Base-by-base conservation (phyloP, 2,113 vertebrate genomes). In the Centropus bengalensis region DNA sequence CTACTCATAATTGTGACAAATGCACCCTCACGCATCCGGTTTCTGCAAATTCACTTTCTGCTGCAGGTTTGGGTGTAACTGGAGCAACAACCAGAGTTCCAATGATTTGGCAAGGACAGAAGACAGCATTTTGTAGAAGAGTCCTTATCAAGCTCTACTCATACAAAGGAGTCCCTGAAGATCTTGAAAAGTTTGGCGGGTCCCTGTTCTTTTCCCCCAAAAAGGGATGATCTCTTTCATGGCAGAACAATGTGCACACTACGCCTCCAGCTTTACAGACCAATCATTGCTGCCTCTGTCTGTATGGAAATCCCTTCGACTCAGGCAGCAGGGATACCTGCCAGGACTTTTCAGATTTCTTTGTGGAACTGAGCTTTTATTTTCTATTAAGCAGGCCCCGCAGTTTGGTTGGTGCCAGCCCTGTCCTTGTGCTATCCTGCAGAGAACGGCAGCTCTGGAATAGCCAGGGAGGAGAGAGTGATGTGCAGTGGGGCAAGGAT, bases 401-500 rank as follows among this genome's bases (percentile, higher is more conserved):
- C 9, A 14, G 33, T 62, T 44, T 44, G 26, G 24, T 24, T 2
- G 18, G 42, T 5, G 10, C 19, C 22, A 16, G 18, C 14, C 23
- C 70, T 58, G n/a, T 27, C 1, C 8, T 45, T 12, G 33, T 2
- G 11, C 58, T 44, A n/a, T 49, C 30, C 74, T 42, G 47, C 0
- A 1, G 51, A 19, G 47, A 45, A 45, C 16, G 44, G 14, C 44
- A 45, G 44, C 44, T 45, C 44, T 18, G 19, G 44, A 45, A 18
- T 17, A 3, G 38, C 9, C 42, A 40, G 38, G 38, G 16, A 58
- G 73, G 36, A 42, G 12, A 75, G 26, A 63, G 18, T 0, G 0
- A 30, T 1, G 8, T 24, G 22, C 59, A 55, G 14, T 0, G 0
- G 0, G 12, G 28, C 33, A 36, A 33, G 8, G 12, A 10, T 22